Conservation (phyloP, 2,797 vertebrate species). For the Odontamblyopus rebecca region DNA sequence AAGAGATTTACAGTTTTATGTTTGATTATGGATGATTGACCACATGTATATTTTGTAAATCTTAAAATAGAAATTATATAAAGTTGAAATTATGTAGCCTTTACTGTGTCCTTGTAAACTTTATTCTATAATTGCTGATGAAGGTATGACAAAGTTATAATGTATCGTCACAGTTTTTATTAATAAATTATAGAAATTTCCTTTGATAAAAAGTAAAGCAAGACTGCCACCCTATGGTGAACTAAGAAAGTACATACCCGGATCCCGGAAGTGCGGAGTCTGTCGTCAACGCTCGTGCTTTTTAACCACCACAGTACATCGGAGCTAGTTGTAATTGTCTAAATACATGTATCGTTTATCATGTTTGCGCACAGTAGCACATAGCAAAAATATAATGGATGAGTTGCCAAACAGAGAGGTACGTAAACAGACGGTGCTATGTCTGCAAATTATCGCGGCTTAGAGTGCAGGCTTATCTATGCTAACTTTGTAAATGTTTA, state of each 20-base stretch:
- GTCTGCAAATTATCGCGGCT: background rate
- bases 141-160: no score
- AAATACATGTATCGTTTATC: background rate
- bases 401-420: conserved; percentile 43
- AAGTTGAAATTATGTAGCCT: conserved; percentile 70
- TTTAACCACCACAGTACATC: background rate
- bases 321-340: background rate
- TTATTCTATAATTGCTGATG: conserved; percentile 9
- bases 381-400: conserved; percentile 45
- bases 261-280: conserved; percentile 54
- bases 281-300: conserved; percentile 5
- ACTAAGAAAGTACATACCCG: background rate
- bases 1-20: conserved; percentile 63
- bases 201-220: background rate
- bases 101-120: conserved; percentile 32
- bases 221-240: conserved; percentile 46
- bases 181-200: no score
- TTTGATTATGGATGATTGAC: conserved; percentile 70
- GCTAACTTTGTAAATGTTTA: background rate
- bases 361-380: background rate
- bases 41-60: conserved; percentile 82
- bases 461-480: background rate
- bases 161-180: no score
- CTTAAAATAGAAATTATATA: conserved; percentile 76
- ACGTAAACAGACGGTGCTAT: conserved; percentile 23